A percentile compares a stretch with the other conserved stretches of the same genome.
These are phyloP conservation scores for Coregonus ussuriensis DNA, from an alignment of 2,797 vertebrate genomes.

Conservation along the genomic window DNA sequence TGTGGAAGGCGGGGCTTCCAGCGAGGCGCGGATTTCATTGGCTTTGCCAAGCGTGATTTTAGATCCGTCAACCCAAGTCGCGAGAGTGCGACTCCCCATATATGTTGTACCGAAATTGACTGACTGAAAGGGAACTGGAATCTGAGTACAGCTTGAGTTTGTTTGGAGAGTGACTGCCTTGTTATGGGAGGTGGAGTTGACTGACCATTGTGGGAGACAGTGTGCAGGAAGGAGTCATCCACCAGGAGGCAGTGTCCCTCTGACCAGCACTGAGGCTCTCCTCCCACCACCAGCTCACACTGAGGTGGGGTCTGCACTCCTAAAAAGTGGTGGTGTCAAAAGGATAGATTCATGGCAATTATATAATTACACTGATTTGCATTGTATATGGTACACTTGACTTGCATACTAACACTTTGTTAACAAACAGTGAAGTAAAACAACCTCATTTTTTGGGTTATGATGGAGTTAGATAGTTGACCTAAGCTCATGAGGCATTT, in stretches of 20 bases:
- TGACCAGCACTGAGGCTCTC: slow-evolving; percentile 91
- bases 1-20: too few relatives aligned
- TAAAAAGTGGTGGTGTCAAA: slow-evolving; percentile 40
- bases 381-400: not conserved
- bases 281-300: slow-evolving; percentile 88
- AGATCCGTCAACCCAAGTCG: too few relatives aligned
- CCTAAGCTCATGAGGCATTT: not conserved
- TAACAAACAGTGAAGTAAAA: not conserved
- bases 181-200: not conserved
- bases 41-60: too few relatives aligned
- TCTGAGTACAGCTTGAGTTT: not conserved
- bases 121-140: not conserved
- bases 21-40: too few relatives aligned
- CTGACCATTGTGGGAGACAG: slow-evolving; percentile 85
- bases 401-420: not conserved
- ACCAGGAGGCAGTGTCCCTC: slow-evolving; percentile 89
- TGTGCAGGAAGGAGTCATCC: slow-evolving; percentile 89
- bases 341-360: not conserved
- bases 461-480: not conserved
- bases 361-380: not conserved
- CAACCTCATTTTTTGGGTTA: not conserved
- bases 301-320: slow-evolving; percentile 84
- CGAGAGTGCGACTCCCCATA: too few relatives aligned
- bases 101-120: too few relatives aligned
- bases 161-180: not conserved